Base-by-base conservation (phyloP, 2,113 vertebrate species). In the Eptesicus fuscus region DNA sequence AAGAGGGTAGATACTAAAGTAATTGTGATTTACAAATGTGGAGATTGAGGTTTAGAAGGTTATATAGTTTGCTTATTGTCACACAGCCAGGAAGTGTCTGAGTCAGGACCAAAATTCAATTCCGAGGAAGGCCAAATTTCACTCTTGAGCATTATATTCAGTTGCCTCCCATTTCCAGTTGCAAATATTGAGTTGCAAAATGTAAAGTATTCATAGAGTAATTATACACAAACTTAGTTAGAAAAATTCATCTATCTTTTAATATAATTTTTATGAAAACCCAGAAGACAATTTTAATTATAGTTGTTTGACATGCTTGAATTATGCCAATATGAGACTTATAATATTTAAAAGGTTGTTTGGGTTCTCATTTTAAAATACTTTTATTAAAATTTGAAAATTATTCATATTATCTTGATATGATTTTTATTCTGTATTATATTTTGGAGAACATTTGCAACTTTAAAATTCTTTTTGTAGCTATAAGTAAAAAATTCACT, bases 341-440 rank as follows among this genome's bases (percentile, higher is more conserved):
- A 14, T 30, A 67, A 32, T 47, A 35, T 53, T 89, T 95, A 25
- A 80, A 77, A 85, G 7, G 17, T 69, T 85, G 25, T 32, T 79
- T 65, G 20, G 20, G 35, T 69, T 79, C 8, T 87, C n/a, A 79
- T 74, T 65, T 93, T 30, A 44, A 83, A 90, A 42, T 63, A 18
- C 7, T 51, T 88, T 80, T 16, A 78, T 42, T 59, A 77, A 35
- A 85, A 51, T 61, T 59, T 37, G 22, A 53, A 88, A 74, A 71
- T 37, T 49, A 1, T 37, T 96, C 51, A 32, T 49, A 44, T 63
- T 84, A 51, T 22, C 13, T 56, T 86, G 9, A 17, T 74, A 53
- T 13, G 2, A 79, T n/a, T 76, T 89, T 87, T 79, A 83, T 63
- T 89, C 44, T 96, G 56, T 96, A 49, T 89, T 80, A 82, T 90